These are phyloP conservation scores for Drosophila tropicalis DNA, from an alignment of 1,140 invertebrate genomes.

Conservation along the genomic window DNA sequence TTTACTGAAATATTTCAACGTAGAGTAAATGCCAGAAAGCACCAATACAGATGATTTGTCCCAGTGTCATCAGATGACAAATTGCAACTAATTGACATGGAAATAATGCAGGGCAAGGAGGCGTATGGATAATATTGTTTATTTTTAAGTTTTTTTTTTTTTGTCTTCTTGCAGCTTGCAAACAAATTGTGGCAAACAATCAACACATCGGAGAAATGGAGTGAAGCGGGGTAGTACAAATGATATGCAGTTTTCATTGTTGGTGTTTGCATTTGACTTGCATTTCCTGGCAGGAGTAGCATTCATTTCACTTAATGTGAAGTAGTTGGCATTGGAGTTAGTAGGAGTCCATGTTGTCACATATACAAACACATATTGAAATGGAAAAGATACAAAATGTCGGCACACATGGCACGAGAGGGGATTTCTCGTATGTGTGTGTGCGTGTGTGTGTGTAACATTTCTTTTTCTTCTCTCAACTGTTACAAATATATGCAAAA, in stretches of 20 bases:
- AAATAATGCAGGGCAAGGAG: conserved; percentile 43
- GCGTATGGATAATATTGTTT: conserved; percentile 13
- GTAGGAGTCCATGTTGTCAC: conserved; percentile 28
- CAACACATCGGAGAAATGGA: conserved; percentile 5
- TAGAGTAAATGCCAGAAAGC: too few species aligned
- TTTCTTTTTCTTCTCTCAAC: conserved; percentile 10
- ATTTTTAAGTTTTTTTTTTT: conserved; percentile 13
- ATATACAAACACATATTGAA: conserved; percentile 7
- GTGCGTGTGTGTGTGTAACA: neutral
- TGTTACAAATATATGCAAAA: conserved; percentile 10
- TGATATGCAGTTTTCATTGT: conserved; percentile 29
- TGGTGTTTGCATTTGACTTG: conserved; percentile 42
- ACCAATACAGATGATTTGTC: conserved; percentile 17
- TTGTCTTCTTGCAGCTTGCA: conserved; percentile 21
- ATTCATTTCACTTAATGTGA: conserved; percentile 65
- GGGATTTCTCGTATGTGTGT: neutral
- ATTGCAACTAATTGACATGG: conserved; percentile 76
- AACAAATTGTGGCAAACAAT: conserved; percentile 34
- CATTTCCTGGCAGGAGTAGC: conserved; percentile 54
- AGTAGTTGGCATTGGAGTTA: conserved; percentile 41
- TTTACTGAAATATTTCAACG: too few species aligned
- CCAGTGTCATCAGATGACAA: conserved; percentile 39
- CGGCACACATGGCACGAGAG: neutral
- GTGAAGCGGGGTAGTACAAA: conserved; percentile 18
- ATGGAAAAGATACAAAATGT: conserved; percentile 10